phyloP scores from a whole-genome alignment of 2,113 vertebrate genomes.

The Cynoglossus semilaevis region DNA sequence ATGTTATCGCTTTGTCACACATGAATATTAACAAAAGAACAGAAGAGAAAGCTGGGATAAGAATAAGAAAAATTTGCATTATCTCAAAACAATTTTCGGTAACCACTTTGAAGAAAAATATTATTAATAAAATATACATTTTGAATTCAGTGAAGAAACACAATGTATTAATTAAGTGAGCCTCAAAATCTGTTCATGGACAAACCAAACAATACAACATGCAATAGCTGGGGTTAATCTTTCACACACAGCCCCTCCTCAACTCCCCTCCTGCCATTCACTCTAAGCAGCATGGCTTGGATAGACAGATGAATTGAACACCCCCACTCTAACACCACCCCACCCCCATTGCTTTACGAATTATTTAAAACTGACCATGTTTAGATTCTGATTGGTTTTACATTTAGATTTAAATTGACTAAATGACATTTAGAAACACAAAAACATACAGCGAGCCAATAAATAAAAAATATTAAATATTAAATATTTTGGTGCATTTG shows the following conservation, averaged over 20 bases:
- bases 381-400: constrained; percentile 8
- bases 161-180: constrained; percentile 29
- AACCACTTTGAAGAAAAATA: too few species aligned
- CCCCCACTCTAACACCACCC: constrained; percentile 39
- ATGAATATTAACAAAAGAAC: neutral
- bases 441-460: too few species aligned
- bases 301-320: constrained; percentile 67
- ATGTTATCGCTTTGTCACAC: neutral
- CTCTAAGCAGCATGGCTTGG: constrained; percentile 42
- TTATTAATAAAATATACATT: neutral
- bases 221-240: constrained; percentile 66
- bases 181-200: constrained; percentile 31
- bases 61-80: neutral
- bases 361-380: constrained; percentile 27
- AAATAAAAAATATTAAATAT: too few species aligned
- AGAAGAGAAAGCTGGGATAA: neutral
- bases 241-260: constrained; percentile 38
- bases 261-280: constrained; percentile 26
- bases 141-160: neutral
- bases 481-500: too few species aligned
- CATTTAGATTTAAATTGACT: too few species aligned
- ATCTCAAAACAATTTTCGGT: too few species aligned
- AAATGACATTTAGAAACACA: too few species aligned
- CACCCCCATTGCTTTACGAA: constrained; percentile 45
- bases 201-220: constrained; percentile 42